Percentiles rank a stretch among this genome's conserved stretches.
Evolutionary conservation across 2,888 invertebrate genomes (phyloP).

Genomic region (Agrotis puta): DNA sequence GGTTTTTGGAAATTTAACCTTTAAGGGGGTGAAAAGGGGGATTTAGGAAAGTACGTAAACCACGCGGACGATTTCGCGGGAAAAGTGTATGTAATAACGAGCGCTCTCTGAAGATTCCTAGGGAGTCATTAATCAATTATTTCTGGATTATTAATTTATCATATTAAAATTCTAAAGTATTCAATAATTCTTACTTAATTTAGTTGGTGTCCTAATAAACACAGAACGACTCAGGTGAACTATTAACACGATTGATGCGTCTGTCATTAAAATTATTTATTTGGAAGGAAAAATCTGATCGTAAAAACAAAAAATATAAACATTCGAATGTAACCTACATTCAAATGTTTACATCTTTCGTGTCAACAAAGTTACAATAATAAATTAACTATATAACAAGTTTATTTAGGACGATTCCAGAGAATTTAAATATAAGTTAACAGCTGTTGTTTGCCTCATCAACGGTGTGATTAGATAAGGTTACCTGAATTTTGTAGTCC

Average conservation of each 20-base stretch:
- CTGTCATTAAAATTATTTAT: not conserved
- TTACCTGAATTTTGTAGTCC: slow-evolving; percentile 61
- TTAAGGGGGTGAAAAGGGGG: no score
- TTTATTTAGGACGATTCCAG: slow-evolving; percentile 56
- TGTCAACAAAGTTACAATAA: slow-evolving; percentile 30
- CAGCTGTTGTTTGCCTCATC: slow-evolving; percentile 58
- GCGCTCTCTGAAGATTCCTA: no score
- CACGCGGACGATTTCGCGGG: no score
- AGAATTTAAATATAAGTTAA: slow-evolving; percentile 61
- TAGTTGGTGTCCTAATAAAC: no score
- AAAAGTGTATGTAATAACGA: no score
- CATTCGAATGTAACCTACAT: not conserved
- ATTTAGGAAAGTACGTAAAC: no score
- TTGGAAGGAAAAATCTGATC: not conserved
- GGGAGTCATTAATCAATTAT: no score
- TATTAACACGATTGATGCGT: not conserved
- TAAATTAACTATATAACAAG: slow-evolving; percentile 41
- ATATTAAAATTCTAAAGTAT: no score
- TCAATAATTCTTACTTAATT: no score
- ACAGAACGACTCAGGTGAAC: not conserved
- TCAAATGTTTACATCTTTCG: no score
- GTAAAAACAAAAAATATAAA: slow-evolving; percentile 21
- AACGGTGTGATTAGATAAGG: slow-evolving; percentile 63
- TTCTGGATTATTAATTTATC: no score
- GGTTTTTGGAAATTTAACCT: no score